A percentile compares a stretch with the other conserved stretches of the same genome.
phyloP scores from a whole-genome alignment of 2,113 vertebrate species.

The Brevimyrus niger region DNA sequence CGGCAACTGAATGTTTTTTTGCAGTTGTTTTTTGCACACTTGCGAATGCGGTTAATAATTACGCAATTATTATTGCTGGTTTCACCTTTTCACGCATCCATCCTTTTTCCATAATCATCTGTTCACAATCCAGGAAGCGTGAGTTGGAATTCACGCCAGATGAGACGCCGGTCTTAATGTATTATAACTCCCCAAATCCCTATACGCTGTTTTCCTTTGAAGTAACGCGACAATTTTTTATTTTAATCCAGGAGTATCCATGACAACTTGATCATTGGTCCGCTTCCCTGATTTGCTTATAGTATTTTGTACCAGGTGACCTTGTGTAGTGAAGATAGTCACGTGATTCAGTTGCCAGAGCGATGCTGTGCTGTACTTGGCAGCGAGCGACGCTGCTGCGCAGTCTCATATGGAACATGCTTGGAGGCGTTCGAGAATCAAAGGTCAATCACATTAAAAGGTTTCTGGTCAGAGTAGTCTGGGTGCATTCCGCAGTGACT shows the following conservation, averaged over 20 bases:
- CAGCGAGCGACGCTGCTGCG: background rate
- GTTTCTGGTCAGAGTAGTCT: background rate
- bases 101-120: background rate
- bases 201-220: background rate
- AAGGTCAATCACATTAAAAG: background rate
- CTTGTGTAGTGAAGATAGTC: background rate
- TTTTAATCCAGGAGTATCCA: background rate
- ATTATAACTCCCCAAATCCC: background rate
- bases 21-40: background rate
- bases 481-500: background rate
- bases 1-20: background rate
- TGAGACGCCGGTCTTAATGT: background rate
- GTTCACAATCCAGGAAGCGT: background rate
- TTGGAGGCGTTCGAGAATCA: background rate
- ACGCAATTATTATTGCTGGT: background rate
- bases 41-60: background rate
- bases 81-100: background rate
- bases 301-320: background rate
- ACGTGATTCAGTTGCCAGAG: background rate
- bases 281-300: background rate
- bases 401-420: background rate
- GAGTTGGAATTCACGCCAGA: background rate
- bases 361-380: background rate
- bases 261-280: background rate
- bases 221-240: background rate